phyloP scores from a whole-genome alignment of 2,797 vertebrate genomes.

The Chaenodraco wilsoni region DNA sequence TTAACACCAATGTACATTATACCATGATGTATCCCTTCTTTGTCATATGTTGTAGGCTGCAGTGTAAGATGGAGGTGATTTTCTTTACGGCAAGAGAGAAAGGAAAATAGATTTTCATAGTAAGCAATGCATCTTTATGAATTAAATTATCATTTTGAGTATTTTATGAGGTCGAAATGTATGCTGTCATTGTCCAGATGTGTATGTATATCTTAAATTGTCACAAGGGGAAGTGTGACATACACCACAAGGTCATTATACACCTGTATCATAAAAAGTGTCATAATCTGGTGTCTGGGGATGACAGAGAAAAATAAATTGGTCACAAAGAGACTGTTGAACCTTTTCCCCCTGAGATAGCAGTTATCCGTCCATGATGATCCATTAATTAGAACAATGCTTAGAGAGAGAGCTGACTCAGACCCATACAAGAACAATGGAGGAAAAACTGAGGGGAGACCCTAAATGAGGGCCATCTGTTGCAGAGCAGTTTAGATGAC shows the following conservation, averaged over 20 bases:
- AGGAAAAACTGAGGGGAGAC: conserved; percentile 24
- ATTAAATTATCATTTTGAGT: neutral
- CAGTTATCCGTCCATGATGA: conserved; percentile 16
- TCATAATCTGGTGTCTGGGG: too few relatives aligned
- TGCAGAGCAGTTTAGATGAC: conserved; percentile 58
- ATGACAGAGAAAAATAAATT: neutral
- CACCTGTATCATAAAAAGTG: neutral
- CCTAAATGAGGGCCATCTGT: conserved; percentile 56
- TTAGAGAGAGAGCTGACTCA: conserved; percentile 40
- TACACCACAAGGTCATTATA: neutral
- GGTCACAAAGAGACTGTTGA: conserved; percentile 8
- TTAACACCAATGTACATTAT: neutral
- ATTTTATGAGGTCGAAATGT: neutral
- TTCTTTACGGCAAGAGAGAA: neutral
- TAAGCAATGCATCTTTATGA: neutral
- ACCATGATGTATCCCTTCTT: neutral
- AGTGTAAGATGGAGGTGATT: neutral
- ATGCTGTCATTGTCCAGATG: too few relatives aligned
- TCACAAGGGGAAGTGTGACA: neutral
- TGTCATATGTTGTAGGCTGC: neutral
- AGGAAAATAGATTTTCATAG: neutral
- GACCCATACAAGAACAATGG: conserved; percentile 22
- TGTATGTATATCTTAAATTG: neutral
- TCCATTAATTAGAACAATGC: conserved; percentile 24
- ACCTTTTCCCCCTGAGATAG: conserved; percentile 29